Percentiles rank a stretch among this genome's conserved stretches.
Conservation (phyloP, 2,888 invertebrate species). For the Endomychus coccineus region DNA sequence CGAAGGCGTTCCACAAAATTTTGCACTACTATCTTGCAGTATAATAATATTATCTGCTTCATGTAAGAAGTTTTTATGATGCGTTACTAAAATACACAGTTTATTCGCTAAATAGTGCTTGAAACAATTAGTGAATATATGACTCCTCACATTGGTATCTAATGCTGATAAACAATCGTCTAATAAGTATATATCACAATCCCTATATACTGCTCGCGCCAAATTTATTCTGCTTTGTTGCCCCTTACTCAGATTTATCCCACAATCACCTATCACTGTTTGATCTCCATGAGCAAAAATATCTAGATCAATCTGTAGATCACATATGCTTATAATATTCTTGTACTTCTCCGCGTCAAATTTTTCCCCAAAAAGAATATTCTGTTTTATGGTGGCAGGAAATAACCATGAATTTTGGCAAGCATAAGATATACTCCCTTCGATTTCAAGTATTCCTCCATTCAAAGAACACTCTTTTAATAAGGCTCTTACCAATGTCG, state of each 20-base stretch:
- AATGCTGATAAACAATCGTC: conserved; percentile 74
- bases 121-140: conserved; percentile 54
- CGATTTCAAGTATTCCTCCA: conserved; percentile 39
- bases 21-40: conserved; percentile 8
- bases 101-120: conserved; percentile 31
- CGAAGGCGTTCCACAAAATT: conserved; percentile 3
- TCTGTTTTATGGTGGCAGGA: conserved; percentile 55
- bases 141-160: conserved; percentile 61
- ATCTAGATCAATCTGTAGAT: conserved; percentile 57
- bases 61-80: conserved; percentile 31
- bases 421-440: conserved; percentile 47
- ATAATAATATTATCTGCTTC: conserved; percentile 25
- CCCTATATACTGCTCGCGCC: conserved; percentile 62
- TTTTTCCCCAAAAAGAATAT: conserved; percentile 63
- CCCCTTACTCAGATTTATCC: conserved; percentile 70
- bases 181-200: conserved; percentile 65
- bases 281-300: conserved; percentile 65
- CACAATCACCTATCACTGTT: conserved; percentile 69
- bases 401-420: conserved; percentile 53
- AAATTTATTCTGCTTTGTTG: conserved; percentile 70
- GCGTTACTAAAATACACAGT: conserved; percentile 31
- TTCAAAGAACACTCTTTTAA: conserved; percentile 34
- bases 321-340: conserved; percentile 54
- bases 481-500: conserved; percentile 34
- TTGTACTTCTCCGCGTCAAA: conserved; percentile 49